Conservation (phyloP, 37 sponge, comb jelly and placozoan genomes). For the Crambe crambe region DNA sequence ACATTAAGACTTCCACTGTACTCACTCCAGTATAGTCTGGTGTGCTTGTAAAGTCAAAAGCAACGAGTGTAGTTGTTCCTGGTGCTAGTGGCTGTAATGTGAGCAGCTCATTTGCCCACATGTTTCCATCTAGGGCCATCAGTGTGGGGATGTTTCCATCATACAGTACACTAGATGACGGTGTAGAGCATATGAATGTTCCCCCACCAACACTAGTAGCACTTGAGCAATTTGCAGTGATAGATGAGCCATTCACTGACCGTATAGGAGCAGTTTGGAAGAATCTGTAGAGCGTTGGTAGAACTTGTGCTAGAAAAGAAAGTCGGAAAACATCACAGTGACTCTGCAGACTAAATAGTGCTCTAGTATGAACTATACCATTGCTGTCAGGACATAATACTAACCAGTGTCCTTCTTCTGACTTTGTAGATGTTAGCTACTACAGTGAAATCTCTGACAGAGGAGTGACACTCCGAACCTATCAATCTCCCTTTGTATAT, state of each 20-base stretch:
- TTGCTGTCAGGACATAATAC: too few relatives aligned
- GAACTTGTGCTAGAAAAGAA: too few relatives aligned
- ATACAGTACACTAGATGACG: not conserved
- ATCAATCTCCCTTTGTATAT: too few relatives aligned
- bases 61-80: not conserved
- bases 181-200: not conserved
- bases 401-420: too few relatives aligned
- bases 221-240: not conserved
- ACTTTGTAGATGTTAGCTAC: too few relatives aligned
- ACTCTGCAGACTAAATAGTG: too few relatives aligned
- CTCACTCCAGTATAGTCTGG: not conserved
- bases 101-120: not conserved
- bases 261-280: too few relatives aligned
- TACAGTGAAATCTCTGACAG: too few relatives aligned
- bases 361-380: too few relatives aligned
- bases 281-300: too few relatives aligned
- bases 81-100: not conserved
- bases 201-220: not conserved
- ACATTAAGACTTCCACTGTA: not conserved
- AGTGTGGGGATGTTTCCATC: not conserved
- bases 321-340: too few relatives aligned
- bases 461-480: too few relatives aligned
- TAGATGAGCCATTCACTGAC: not conserved
- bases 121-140: not conserved
- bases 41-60: not conserved